Base-by-base conservation (phyloP, 2,797 vertebrate species). In the Ibycter americanus region DNA sequence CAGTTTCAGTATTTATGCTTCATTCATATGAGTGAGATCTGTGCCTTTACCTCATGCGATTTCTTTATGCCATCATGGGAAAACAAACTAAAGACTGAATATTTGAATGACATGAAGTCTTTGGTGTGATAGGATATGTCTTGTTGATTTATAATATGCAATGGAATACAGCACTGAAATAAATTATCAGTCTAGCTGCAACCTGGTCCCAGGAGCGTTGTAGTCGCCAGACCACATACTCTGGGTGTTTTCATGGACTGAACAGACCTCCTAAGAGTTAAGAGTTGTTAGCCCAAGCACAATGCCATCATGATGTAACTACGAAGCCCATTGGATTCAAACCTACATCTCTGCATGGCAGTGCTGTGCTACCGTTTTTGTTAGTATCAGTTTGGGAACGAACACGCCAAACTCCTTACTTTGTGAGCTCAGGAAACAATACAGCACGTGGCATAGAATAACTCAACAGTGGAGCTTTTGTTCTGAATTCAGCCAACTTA, bases 321-420 rank as follows among this genome's bases (percentile, higher is more conserved):
- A 23, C 32, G 26, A 66, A 70, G 34, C 11, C 22, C 38, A 15
- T 6, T 29, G 19, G 11, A 87, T 52, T 52, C 42, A 46, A 58
- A 31, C 7, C 65, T 29, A 8, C 26, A 82, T 46, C 36, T 66
- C 59, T n/a, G 4, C n/a, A 10, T 31, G 23, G 25, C 42, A 22
- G 5, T n/a, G 36, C n/a, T 40, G 25, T 44, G n/a, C 26, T 58
- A 19, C 9, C 44, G 19, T 65, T 52, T 62, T 44, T 82, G 5
- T 58, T 71, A 51, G 19, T 16, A 58, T 40, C 23, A 17, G 32
- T 81, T 51, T 76, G 49, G 20, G 15, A 56, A 51, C 46, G 0
- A 4, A 76, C 34, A 51, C 0, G 0, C 8, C 15, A 36, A 49
- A 18, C 8, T 40, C 29, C 13, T 32, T n/a, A n/a, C 25, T 14